Evolutionary conservation across 2,797 vertebrate species (phyloP), one percentile per base, ranked within the genome.

Genomic region (Sebastes steindachneri): DNA sequence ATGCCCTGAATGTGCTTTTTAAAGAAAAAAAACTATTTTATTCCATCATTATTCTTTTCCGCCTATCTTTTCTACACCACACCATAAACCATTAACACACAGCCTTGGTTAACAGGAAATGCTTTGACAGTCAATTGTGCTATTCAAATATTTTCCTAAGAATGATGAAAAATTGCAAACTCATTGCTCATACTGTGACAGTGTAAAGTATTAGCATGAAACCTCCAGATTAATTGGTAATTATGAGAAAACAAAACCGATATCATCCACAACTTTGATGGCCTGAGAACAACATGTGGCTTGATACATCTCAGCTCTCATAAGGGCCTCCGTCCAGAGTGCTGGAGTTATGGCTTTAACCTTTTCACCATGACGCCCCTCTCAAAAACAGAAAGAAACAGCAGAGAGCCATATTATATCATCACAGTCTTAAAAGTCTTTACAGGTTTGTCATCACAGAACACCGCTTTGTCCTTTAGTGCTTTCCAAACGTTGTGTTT

Each of bases 331-430:
- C 9, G 28, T 28, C 28, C 9, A 60, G 58, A 60, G 19, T 11
- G 28, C 9, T 60, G 17, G 28, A 31, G 28, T 31, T 31, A 60
- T 60, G 28, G 3, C 54, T 75, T 73, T 83, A 68, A 79, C 83
- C 83, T 88, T 86, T 85, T 75, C 71, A 51, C 70, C 14, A 19
- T 60, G 64, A 75, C 48, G 48, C 29, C 15, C 12, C 29, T 57
- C 4, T 59, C 35, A 57, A 68, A 75, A 80, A 62, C 55, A 57
- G 55, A 26, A 26, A 15, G 55, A 57, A 57, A 57, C 54, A 7
- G 33, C 76, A 21, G 68, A 26, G 17, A 60, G 28, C 9, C 28
- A 3, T 26, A 29, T 75, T 68, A 9, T 58, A 3, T 78, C 60
- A 76, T 26, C 62, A 53, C 23, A 77, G 25, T 48, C 26, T 54